A percentile compares a stretch with the other conserved stretches of the same genome.
phyloP scores from a whole-genome alignment of 2,888 invertebrate genomes.

The Pollenia griseotomentosa region DNA sequence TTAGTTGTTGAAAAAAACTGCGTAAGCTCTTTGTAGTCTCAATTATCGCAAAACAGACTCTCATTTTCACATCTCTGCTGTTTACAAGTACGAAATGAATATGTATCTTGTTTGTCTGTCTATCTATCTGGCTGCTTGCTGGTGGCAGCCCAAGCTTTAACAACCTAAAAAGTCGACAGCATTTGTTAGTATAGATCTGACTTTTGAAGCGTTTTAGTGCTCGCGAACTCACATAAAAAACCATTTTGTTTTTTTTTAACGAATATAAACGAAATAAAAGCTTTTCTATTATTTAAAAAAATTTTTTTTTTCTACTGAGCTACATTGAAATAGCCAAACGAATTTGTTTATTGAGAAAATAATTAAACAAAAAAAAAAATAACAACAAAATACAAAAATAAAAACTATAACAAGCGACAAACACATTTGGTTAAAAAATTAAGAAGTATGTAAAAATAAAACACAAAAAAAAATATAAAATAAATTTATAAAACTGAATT shows the following conservation, averaged over 20 bases:
- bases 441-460: constrained; percentile 70
- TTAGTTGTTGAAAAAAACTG: background rate
- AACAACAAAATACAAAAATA: constrained; percentile 51
- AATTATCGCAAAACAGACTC: background rate
- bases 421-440: constrained; percentile 70
- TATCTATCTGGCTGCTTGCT: constrained; percentile 32
- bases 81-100: background rate
- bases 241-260: constrained; percentile 43
- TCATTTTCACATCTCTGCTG: constrained; percentile 53
- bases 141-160: constrained; percentile 59
- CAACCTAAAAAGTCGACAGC: constrained; percentile 57
- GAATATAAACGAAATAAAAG: constrained; percentile 65
- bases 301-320: constrained; percentile 59
- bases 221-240: constrained; percentile 46
- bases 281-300: constrained; percentile 44
- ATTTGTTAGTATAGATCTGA: constrained; percentile 71
- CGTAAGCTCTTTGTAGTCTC: background rate
- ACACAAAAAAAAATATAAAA: constrained; percentile 9
- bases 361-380: constrained; percentile 1
- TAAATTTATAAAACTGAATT: constrained; percentile 27
- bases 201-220: constrained; percentile 68
- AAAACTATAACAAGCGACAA: constrained; percentile 52
- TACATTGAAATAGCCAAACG: constrained; percentile 61
- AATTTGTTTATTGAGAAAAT: constrained; percentile 68
- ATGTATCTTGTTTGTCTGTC: constrained; percentile 33